Conservation (phyloP, 1,140 invertebrate species). For the Drosophila arizonae region DNA sequence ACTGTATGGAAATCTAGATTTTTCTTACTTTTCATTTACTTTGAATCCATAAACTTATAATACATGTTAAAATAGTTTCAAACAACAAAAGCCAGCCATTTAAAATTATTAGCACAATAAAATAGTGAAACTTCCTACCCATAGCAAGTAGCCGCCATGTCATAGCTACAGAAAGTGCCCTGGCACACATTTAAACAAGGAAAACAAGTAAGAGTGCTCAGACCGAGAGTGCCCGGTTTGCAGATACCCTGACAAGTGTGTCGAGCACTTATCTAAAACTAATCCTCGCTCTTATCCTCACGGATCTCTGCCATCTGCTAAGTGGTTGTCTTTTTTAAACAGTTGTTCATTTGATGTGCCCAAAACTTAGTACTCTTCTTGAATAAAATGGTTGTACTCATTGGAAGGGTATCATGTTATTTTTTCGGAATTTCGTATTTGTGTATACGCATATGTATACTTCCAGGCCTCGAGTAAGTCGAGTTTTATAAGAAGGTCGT, state of each 20-base stretch:
- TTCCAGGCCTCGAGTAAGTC: slow-evolving; percentile 6
- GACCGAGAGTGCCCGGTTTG: not conserved
- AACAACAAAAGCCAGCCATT: slow-evolving; percentile 43
- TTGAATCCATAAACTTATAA: not conserved
- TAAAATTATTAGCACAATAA: slow-evolving; percentile 60
- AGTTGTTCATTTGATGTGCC: too few species aligned
- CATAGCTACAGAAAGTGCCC: slow-evolving; percentile 19
- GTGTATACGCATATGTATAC: too few species aligned
- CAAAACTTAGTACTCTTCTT: too few species aligned
- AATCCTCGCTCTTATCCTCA: not conserved
- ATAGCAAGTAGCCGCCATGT: slow-evolving; percentile 39
- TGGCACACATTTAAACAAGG: slow-evolving; percentile 38
- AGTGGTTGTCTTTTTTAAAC: too few species aligned
- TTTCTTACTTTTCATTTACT: not conserved
- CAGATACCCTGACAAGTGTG: not conserved
- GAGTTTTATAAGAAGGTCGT: slow-evolving; percentile 14
- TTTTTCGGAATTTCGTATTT: too few species aligned
- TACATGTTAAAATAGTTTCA: not conserved
- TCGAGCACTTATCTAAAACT: not conserved
- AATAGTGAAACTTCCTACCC: slow-evolving; percentile 68
- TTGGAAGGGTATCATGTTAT: too few species aligned
- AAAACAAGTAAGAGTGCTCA: not conserved
- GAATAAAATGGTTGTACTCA: too few species aligned
- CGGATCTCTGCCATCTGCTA: too few species aligned
- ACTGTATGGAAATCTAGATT: too few species aligned